Base-by-base conservation (phyloP, 2,113 vertebrate genomes). In the Chionodraco myersi region DNA sequence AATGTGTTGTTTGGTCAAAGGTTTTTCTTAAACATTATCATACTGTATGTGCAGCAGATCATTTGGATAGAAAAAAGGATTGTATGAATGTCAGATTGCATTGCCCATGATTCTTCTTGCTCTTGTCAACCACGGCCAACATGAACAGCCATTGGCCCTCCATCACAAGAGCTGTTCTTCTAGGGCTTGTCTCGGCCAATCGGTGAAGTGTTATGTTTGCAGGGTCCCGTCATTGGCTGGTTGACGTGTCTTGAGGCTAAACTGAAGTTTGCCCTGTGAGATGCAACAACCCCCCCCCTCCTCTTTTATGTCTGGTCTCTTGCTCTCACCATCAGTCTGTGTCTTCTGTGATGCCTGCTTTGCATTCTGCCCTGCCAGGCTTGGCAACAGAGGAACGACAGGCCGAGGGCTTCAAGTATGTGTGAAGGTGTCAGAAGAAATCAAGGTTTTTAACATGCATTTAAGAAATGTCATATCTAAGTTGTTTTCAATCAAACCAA, bases 171-270 rank as follows among this genome's bases (percentile, higher is more conserved):
- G 2, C 59, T n/a, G 41, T 60, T 74, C 68, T 77, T 52, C 65
- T 69, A 65, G 63, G 13, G 8, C 75, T 64, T 78, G 83, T 85
- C 84, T 85, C 23, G 1, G 48, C 77, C 80, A 58, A 86, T 84
- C 80, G 80, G 86, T 71, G 81, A 73, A 75, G 70, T 34, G 53
- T 63, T 60, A 74, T 64, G 70, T 83, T 72, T 15, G 6, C 73
- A 44, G 51, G 69, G 52, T 61, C 60, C 5, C 70, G 63, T 61
- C 36, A 57, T 78, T 80, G 61, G 77, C 62, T 72, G 74, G 74
- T 21, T 72, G 70, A 74, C 41, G 45, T 82, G 70, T 88, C 80
- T 87, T 75, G 47, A 72, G 88, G 76, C 72, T 80, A 78, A 86
- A 86, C 62, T 51, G 62, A 52, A 63, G 84, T 80, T 83, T 79